These are phyloP conservation scores for Halcyon malimbica DNA, from an alignment of 2,113 vertebrate genomes.

Conservation along the genomic window DNA sequence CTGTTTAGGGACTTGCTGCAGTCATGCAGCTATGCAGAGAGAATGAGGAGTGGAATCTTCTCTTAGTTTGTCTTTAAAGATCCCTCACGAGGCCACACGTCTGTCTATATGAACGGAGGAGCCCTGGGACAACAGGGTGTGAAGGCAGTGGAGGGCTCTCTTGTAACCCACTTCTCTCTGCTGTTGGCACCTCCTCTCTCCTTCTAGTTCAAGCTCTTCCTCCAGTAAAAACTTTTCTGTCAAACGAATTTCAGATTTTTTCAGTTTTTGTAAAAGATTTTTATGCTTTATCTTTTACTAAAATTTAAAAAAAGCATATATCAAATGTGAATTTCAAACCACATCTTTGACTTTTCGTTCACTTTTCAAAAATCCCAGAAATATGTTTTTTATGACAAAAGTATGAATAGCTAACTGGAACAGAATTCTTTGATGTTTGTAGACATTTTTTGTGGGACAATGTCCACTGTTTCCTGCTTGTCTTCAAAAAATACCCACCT, in stretches of 20 bases:
- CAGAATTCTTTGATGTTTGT: not conserved
- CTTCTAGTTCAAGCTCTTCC: not conserved
- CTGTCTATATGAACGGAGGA: accelerated
- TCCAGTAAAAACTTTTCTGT: not conserved
- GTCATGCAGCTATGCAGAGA: not conserved
- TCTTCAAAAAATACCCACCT: not conserved
- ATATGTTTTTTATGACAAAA: not conserved
- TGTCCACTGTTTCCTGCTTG: not conserved
- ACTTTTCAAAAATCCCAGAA: not conserved
- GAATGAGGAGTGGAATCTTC: not conserved
- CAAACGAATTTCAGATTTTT: not conserved
- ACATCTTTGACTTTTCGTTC: not conserved
- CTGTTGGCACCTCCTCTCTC: not conserved
- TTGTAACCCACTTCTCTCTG: not conserved
- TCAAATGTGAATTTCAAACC: not conserved
- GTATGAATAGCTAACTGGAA: not conserved
- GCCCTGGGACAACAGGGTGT: accelerated
- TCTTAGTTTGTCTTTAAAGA: not conserved
- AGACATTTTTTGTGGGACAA: not conserved
- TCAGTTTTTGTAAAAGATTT: not conserved
- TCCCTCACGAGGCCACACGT: not conserved
- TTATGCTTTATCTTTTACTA: not conserved
- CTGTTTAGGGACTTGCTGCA: not conserved
- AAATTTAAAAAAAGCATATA: too few relatives aligned
- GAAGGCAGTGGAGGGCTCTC: not conserved